Evolutionary conservation across 2,113 vertebrate species (phyloP).

Genomic region (Festucalex cinctus): DNA sequence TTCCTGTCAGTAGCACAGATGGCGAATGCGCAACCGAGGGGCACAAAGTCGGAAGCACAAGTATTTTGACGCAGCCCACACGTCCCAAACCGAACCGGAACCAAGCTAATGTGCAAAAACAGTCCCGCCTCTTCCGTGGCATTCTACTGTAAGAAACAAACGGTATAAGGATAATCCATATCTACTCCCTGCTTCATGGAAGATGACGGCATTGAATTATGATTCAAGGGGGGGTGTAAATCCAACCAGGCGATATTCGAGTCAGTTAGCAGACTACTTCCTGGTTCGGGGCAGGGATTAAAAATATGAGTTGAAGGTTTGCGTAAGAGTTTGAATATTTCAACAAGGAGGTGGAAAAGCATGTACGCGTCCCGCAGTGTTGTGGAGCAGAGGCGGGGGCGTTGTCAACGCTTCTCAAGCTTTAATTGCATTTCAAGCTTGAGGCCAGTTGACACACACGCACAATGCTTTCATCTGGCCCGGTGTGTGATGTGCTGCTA

Average conservation of each 20-base stretch:
- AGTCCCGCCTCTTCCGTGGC: too few species aligned
- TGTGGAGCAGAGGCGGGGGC: background rate
- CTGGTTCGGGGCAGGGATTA: background rate
- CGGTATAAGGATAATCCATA: too few species aligned
- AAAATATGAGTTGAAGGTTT: background rate
- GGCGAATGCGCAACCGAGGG: too few species aligned
- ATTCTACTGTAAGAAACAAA: too few species aligned
- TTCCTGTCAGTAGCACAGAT: too few species aligned
- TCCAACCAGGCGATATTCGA: background rate
- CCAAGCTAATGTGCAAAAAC: too few species aligned
- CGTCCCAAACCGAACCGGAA: too few species aligned
- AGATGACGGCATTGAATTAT: too few species aligned
- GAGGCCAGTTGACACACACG: slow-evolving; percentile 20
- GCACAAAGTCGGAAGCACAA: too few species aligned
- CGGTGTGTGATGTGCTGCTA: slow-evolving; percentile 45
- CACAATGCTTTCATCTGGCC: slow-evolving; percentile 41
- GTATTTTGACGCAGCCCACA: too few species aligned
- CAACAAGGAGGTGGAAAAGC: background rate
- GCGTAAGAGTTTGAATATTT: slow-evolving; percentile 8
- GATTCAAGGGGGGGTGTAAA: too few species aligned
- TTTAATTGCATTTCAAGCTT: slow-evolving; percentile 42
- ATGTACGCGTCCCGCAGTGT: background rate
- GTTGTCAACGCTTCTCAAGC: slow-evolving; percentile 45
- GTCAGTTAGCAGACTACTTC: background rate
- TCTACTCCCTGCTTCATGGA: too few species aligned